These are phyloP conservation scores for Bujurquina vittata DNA, from an alignment of 2,113 vertebrate genomes.

Conservation along the genomic window DNA sequence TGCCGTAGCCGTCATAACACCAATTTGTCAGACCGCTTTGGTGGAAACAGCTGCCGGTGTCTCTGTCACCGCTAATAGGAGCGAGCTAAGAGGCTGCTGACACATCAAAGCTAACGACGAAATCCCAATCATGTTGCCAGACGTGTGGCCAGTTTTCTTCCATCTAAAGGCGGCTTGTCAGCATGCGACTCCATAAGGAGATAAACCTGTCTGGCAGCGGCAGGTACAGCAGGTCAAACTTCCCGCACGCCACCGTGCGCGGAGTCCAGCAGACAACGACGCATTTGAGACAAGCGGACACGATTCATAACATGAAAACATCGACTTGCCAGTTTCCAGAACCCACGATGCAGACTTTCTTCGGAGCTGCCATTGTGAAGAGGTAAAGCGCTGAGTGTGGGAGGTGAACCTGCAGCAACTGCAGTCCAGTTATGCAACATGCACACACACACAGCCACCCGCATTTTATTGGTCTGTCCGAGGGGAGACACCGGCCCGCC, in stretches of 20 bases:
- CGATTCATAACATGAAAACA: background rate
- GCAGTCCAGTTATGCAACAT: slow-evolving; percentile 58
- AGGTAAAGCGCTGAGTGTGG: background rate
- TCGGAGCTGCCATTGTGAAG: slow-evolving; percentile 76
- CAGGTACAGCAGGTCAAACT: background rate
- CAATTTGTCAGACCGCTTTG: background rate
- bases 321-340: slow-evolving; percentile 93
- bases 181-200: background rate
- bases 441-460: background rate
- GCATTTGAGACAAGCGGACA: background rate
- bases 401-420: background rate
- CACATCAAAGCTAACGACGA: background rate
- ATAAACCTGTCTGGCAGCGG: background rate
- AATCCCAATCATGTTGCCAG: slow-evolving; percentile 2
- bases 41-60: background rate
- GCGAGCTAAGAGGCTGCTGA: background rate
- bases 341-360: slow-evolving; percentile 93
- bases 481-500: slow-evolving; percentile 59
- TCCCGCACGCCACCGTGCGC: background rate
- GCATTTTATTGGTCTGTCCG: slow-evolving; percentile 62
- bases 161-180: background rate
- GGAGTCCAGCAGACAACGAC: background rate
- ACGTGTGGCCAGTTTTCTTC: background rate
- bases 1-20: fast-evolving
- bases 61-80: background rate